Percentiles rank a stretch among this genome's conserved stretches.
Evolutionary conservation across 35 echinoderm and acorn worm species (phyloP).

Genomic region (Ophioderma brevispina): DNA sequence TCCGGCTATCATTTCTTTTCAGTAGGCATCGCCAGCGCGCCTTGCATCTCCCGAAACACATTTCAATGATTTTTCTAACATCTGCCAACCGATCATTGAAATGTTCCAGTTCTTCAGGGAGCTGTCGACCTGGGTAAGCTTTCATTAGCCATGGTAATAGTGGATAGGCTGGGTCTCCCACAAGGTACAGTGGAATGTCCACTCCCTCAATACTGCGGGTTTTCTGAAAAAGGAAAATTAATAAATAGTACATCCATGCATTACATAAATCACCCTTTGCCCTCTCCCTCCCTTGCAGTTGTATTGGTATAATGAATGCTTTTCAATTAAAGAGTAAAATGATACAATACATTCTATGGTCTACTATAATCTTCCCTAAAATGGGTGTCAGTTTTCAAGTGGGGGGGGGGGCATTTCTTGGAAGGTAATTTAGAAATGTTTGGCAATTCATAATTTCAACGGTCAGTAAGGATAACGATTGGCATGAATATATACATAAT

Average conservation of each 20-base stretch:
- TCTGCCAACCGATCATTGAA: slow-evolving; percentile 31
- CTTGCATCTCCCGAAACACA: slow-evolving; percentile 46
- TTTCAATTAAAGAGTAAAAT: too few species aligned
- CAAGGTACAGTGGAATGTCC: slow-evolving; percentile 9
- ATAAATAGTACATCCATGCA: not conserved
- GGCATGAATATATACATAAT: too few species aligned
- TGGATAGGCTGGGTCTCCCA: slow-evolving; percentile 74
- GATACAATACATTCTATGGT: too few species aligned
- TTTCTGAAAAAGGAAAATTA: slow-evolving; percentile 49
- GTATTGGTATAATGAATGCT: too few species aligned
- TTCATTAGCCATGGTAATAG: slow-evolving; percentile 68
- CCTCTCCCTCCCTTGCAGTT: too few species aligned
- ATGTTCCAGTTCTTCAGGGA: not conserved
- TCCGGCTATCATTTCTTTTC: slow-evolving; percentile 33
- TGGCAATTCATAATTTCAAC: too few species aligned
- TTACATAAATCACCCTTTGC: too few species aligned
- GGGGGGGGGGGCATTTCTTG: too few species aligned
- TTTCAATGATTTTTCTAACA: slow-evolving; percentile 31
- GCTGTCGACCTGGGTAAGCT: not conserved
- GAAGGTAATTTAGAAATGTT: too few species aligned
- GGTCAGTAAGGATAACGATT: too few species aligned
- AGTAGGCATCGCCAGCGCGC: slow-evolving; percentile 42
- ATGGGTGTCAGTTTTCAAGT: too few species aligned
- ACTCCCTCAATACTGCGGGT: slow-evolving; percentile 34
- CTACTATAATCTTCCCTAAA: too few species aligned